A percentile compares a stretch with the other conserved stretches of the same genome.
These are phyloP conservation scores for Coregonus suidteri DNA, from an alignment of 2,797 vertebrate genomes.

Conservation along the genomic window DNA sequence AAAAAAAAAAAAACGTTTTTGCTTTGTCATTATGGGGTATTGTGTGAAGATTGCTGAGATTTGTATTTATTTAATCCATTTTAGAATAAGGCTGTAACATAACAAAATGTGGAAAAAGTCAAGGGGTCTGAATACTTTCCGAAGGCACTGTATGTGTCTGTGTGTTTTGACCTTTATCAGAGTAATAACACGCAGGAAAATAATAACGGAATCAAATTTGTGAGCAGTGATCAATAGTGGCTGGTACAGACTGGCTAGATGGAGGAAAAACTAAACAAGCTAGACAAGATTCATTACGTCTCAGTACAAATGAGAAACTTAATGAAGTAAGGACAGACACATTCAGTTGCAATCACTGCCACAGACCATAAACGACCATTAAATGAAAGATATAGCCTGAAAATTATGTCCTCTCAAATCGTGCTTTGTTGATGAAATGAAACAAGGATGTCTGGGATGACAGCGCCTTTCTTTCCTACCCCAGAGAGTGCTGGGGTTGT, in stretches of 20 bases:
- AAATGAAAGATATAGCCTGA: not conserved
- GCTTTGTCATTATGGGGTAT: too few species aligned
- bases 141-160: not conserved
- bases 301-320: conserved; percentile 8
- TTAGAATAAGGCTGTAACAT: too few species aligned
- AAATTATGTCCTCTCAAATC: not conserved
- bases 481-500: too few species aligned
- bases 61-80: too few species aligned
- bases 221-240: conserved; percentile 9
- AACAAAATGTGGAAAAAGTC: not conserved
- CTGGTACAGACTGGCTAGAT: not conserved
- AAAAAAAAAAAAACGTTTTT: too few species aligned
- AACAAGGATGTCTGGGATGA: not conserved
- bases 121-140: not conserved
- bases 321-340: conserved; percentile 11
- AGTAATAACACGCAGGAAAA: not conserved
- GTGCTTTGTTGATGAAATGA: not conserved
- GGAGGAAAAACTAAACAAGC: not conserved
- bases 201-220: not conserved
- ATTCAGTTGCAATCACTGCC: conserved; percentile 8
- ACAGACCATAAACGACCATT: not conserved
- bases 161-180: not conserved
- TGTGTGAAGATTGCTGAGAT: too few species aligned
- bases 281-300: not conserved
- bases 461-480: not conserved